These are phyloP conservation scores for Tineola bisselliella DNA, from an alignment of 2,888 invertebrate species.

Conservation along the genomic window DNA sequence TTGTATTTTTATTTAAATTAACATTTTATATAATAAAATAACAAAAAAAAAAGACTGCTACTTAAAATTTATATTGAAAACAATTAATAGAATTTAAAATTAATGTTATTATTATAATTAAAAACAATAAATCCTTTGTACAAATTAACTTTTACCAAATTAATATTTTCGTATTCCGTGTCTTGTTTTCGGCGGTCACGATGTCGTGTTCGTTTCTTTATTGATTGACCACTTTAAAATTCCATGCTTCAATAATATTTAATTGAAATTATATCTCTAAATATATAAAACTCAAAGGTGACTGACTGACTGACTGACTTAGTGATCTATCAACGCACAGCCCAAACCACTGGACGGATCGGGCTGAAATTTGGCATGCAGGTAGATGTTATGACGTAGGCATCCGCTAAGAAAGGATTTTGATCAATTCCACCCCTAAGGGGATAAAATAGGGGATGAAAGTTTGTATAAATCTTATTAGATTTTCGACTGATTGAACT, in stretches of 20 bases:
- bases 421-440: no score
- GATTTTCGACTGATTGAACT: no score
- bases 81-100: not conserved
- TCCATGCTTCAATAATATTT: not conserved
- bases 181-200: constrained; percentile 3
- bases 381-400: no score
- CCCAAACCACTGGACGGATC: no score
- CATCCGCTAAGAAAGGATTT: no score
- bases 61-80: not conserved
- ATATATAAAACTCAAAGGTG: no score
- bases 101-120: not conserved
- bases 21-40: not conserved
- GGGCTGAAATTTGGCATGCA: no score
- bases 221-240: not conserved
- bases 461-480: no score
- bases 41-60: not conserved
- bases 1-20: not conserved
- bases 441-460: no score
- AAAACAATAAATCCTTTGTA: not conserved
- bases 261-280: not conserved
- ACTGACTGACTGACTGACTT: no score
- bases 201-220: not conserved
- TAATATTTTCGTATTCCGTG: not conserved
- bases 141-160: constrained; percentile 4
- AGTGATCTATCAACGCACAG: no score